These are phyloP conservation scores for Xiphophorus birchmanni DNA, from an alignment of 2,797 vertebrate genomes.

Conservation along the genomic window DNA sequence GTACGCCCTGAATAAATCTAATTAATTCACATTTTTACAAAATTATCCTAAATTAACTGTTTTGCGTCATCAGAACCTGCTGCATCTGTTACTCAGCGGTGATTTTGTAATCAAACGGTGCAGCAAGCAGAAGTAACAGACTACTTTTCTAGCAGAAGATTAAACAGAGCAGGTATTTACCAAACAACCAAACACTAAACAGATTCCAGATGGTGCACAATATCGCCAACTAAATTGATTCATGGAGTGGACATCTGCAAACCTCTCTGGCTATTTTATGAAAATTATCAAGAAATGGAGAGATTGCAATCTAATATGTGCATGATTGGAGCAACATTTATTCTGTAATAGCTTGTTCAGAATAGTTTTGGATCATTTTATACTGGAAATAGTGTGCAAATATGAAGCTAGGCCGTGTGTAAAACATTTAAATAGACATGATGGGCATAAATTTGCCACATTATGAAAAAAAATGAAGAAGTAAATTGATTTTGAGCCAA, in stretches of 20 bases:
- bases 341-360: conserved; percentile 15
- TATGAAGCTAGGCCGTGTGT: conserved; percentile 9
- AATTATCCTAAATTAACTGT: not conserved
- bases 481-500: conserved; percentile 2
- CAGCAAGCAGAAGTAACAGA: not conserved
- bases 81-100: not conserved
- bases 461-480: not conserved
- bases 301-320: conserved; percentile 11
- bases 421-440: not conserved
- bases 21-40: not conserved
- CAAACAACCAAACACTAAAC: conserved; percentile 27
- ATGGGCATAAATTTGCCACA: conserved; percentile 18
- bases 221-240: conserved; percentile 31
- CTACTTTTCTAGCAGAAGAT: not conserved
- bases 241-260: conserved; percentile 32
- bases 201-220: conserved; percentile 43
- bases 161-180: conserved; percentile 24
- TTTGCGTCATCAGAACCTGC: not conserved
- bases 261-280: conserved; percentile 15
- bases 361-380: conserved; percentile 7
- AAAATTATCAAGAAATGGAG: conserved; percentile 26
- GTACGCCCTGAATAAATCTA: not conserved
- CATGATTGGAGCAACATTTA: conserved; percentile 12
- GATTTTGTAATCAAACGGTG: not conserved
- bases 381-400: conserved; percentile 8